Evolutionary conservation across 2,113 vertebrate genomes (phyloP).

Genomic region (Hyperoodon ampullatus): DNA sequence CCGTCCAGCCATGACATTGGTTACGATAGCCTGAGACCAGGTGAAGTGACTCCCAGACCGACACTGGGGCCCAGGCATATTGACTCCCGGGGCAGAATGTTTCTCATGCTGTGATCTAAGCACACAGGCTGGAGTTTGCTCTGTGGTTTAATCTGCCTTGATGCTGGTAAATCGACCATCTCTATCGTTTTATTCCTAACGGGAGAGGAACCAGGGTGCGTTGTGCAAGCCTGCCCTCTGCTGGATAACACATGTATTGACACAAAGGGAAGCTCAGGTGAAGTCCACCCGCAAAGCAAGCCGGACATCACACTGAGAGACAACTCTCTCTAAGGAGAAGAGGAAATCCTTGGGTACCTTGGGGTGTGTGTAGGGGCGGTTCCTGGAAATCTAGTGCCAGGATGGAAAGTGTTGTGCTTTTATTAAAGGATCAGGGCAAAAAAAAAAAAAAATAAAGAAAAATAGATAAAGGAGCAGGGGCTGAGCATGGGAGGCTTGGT

Average conservation of each 20-base stretch:
- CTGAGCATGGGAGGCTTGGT: rapidly evolving
- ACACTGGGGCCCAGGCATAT: background rate
- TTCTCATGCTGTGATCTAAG: background rate
- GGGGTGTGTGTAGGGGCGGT: rapidly evolving
- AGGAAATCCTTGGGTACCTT: background rate
- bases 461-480: background rate
- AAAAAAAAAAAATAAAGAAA: background rate
- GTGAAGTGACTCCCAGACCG: background rate
- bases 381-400: background rate
- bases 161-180: background rate
- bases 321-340: background rate
- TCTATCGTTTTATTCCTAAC: too few species aligned
- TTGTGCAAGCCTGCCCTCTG: constrained; percentile 63
- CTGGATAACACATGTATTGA: background rate
- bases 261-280: rapidly evolving
- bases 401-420: background rate
- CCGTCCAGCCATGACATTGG: background rate
- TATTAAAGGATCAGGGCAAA: background rate
- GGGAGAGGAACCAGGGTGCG: background rate
- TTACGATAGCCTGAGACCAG: background rate
- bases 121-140: background rate
- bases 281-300: background rate
- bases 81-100: background rate
- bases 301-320: rapidly evolving
- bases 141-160: rapidly evolving